Conservation (phyloP, 2,797 vertebrate species). For the Aeoliscus strigatus region DNA sequence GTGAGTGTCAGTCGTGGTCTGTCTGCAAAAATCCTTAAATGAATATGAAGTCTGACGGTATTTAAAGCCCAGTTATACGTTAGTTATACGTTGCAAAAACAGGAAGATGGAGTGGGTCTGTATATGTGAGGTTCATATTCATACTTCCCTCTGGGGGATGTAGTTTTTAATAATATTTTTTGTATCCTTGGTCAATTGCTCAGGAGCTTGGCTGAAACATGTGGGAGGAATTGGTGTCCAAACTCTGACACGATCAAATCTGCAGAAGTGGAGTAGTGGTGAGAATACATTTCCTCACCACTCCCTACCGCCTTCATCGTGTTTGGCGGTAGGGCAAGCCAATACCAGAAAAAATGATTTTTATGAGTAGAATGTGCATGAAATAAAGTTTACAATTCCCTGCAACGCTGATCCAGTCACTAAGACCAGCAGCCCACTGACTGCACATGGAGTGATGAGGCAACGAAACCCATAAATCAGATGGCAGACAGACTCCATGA, state of each 20-base stretch:
- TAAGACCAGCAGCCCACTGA: not conserved
- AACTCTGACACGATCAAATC: not conserved
- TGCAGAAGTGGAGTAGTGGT: not conserved
- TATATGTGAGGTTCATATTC: not conserved
- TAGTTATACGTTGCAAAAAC: too few relatives aligned
- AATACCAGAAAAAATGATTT: not conserved
- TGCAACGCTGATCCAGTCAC: not conserved
- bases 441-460: constrained; percentile 3
- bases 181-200: not conserved
- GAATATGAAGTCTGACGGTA: too few relatives aligned
- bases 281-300: not conserved
- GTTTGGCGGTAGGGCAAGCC: too few relatives aligned
- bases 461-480: constrained; percentile 8
- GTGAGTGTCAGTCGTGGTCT: too few relatives aligned
- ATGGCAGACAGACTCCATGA: constrained; percentile 16
- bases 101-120: too few relatives aligned
- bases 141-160: not conserved
- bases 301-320: too few relatives aligned
- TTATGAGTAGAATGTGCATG: not conserved
- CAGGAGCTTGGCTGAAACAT: too few relatives aligned
- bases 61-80: too few relatives aligned
- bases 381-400: too few relatives aligned
- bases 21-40: too few relatives aligned
- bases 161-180: constrained; percentile 2
- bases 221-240: not conserved